A percentile compares a stretch with the other conserved stretches of the same genome.
These are phyloP conservation scores for Pachyseris speciosa DNA, from an alignment of 64 coral and sea anemone species.

Conservation along the genomic window DNA sequence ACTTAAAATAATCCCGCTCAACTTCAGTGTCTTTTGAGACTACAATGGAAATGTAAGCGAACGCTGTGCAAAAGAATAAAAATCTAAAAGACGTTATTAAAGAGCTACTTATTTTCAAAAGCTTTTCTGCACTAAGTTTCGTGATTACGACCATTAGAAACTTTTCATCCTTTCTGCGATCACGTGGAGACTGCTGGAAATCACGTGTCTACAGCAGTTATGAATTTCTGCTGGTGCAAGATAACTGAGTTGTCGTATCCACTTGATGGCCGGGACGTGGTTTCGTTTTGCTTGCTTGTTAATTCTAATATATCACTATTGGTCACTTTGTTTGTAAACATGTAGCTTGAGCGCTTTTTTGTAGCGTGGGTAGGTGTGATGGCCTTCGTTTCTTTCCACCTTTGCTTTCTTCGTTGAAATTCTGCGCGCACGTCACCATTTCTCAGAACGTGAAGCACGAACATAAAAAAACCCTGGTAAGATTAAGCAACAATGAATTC, in stretches of 20 bases:
- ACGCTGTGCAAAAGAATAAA: too few species aligned
- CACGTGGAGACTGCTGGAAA: not conserved
- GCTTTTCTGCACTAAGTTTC: too few species aligned
- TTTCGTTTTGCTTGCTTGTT: not conserved
- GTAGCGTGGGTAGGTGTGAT: not conserved
- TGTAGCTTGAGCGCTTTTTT: not conserved
- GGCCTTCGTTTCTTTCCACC: not conserved
- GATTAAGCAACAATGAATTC: not conserved
- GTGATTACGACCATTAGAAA: too few species aligned
- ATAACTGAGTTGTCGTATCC: not conserved
- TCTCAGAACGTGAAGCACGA: conserved; percentile 45
- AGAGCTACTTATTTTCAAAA: too few species aligned
- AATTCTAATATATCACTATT: not conserved
- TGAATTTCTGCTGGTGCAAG: not conserved
- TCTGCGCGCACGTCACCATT: conserved; percentile 27
- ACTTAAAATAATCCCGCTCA: too few species aligned
- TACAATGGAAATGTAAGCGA: too few species aligned
- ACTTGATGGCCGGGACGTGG: not conserved
- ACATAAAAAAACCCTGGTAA: conserved; percentile 46
- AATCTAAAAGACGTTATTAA: too few species aligned
- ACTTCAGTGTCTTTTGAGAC: too few species aligned
- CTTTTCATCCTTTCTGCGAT: not conserved
- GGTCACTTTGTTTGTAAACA: not conserved
- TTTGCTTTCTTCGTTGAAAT: not conserved
- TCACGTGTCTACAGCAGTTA: not conserved